Conservation (phyloP, 2,888 invertebrate genomes). For the Byasa hedistus region DNA sequence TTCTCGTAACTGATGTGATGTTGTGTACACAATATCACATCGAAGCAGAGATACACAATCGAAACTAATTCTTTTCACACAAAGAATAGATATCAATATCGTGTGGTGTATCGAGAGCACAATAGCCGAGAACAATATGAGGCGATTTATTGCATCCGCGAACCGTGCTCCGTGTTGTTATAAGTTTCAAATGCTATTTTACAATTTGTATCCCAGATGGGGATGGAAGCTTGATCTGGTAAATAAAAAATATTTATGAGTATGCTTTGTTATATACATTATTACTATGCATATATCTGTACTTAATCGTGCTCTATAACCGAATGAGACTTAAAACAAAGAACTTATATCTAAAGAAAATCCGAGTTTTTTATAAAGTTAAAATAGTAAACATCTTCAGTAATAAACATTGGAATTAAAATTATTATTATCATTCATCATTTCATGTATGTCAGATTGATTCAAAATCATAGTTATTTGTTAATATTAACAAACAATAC, state of each 20-base stretch:
- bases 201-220: conserved; percentile 15
- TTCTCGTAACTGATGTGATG: not conserved
- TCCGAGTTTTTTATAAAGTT: too few relatives aligned
- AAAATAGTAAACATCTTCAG: too few relatives aligned
- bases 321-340: too few relatives aligned
- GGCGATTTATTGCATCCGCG: conserved; percentile 27
- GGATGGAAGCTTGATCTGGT: conserved; percentile 1
- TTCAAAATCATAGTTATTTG: too few relatives aligned
- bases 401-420: too few relatives aligned
- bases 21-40: not conserved
- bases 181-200: conserved; percentile 25
- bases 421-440: too few relatives aligned
- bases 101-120: conserved; percentile 15
- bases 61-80: conserved; percentile 15
- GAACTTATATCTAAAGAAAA: too few relatives aligned
- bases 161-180: conserved; percentile 21
- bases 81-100: conserved; percentile 20
- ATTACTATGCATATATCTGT: not conserved
- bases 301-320: too few relatives aligned
- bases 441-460: too few relatives aligned
- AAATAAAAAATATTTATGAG: not conserved
- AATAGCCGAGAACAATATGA: conserved; percentile 27
- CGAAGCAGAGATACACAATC: not conserved
- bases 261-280: not conserved
- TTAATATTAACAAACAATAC: too few relatives aligned